Base-by-base conservation (phyloP, 2,113 vertebrate genomes). In the Varanus salvator region DNA sequence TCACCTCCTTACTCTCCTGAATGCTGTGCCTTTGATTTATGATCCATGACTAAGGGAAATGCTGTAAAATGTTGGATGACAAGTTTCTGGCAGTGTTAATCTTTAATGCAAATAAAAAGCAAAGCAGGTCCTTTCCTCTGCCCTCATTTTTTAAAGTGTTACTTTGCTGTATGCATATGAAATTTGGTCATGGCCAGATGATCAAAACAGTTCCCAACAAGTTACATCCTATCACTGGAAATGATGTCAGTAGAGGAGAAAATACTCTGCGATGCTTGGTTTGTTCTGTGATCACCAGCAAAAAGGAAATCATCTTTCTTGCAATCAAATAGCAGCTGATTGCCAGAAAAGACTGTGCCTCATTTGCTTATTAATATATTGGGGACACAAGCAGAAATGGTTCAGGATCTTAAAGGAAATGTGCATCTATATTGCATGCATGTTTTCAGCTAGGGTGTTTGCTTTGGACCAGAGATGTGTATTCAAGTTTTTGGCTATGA, bases 131-230 rank as follows among this genome's bases (percentile, higher is more conserved):
- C 27, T 29, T 69, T 84, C 44, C 44, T 84, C 66, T 50, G 64
- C 31, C 48, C 50, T 19, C 82, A 44, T 71, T 69, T 69, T 71
- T 50, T 44, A 71, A 84, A 71, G 64, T 27, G 83, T 9, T 54
- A 3, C 29, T 50, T 83, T 38, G 80, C 54, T 64, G 54, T 82
- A 38, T 66, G 57, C 81, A 31, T 29, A 84, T 27, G 54, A 84
- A 9, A 83, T 5, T 9, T 91, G 81, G 82, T 54, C 6, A 27
- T 25, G 60, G 3, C n/a, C 38, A 77, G 27, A 54, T 2, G 8
- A 38, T 25, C 87, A 25, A 90, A 93, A 92, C 31, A 89, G 72
- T 80, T 31, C 87, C 75, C 92, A 76, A 66, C 75, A 92, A 89
- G 14, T 76, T 68, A 50, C 38, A 85, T 71, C 69, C 81, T 0